Evolutionary conservation across 1,140 invertebrate genomes (phyloP), one percentile per base, ranked within the genome.

Genomic region (Leptonema lineaticorne): DNA sequence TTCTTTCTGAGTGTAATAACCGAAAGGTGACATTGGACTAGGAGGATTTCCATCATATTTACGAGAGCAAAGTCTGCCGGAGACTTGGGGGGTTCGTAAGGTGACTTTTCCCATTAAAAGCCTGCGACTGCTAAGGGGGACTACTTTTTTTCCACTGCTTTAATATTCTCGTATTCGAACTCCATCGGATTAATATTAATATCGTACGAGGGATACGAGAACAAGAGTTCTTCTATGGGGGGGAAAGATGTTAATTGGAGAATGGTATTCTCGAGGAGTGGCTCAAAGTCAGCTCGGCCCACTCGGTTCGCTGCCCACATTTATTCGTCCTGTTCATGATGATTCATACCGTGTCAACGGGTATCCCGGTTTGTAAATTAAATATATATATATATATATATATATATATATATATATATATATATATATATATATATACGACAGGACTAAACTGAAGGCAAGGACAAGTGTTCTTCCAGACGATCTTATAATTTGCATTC

Each of bases 281-380:
- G 37, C n/a, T n/a, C n/a, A 16, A 16, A 4, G 37, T 41, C 37
- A 14, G 37, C 11, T 41, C 16, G 11, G 11, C 37, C 2, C 37
- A 2, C 37, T n/a, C n/a, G n/a, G n/a, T n/a, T n/a, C n/a, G n/a
- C 2, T 41, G 16, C 37, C 37, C 37, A 41, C 37, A n/a, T n/a
- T n/a, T n/a, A n/a, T n/a, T n/a, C 20, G n/a, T 8, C 30, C 30
- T 14, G 7, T 16, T 16, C 37, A 41, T 16, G 37, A 2, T 58
- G 56, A 58, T 6, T 58, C 56, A 58, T 26, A 26, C 20, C 29
- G 22, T 28, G 56, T 58, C 24, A 58, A 58, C 27, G 56, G 24
- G 27, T 58, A 58, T 58, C 28, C 56, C 56, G 7, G 56, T 16
- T 28, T 27, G 37, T n/a, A n/a, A n/a, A n/a, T n/a, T n/a, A n/a